phyloP scores from a whole-genome alignment of 2,888 invertebrate genomes.

The Drosophila parthenogenetica region DNA sequence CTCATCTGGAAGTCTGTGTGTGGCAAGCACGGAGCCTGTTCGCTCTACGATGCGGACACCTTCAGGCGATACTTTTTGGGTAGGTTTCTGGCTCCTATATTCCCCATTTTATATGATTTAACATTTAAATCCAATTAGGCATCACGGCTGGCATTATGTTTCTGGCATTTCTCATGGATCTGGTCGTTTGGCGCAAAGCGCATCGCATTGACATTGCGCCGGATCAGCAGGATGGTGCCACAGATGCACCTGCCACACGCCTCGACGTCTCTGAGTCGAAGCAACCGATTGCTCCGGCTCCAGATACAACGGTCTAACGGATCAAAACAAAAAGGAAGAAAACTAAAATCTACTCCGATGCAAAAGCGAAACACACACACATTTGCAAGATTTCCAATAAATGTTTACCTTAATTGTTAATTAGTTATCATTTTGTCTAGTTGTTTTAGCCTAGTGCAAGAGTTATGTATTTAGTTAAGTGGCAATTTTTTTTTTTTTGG shows the following conservation, averaged over 20 bases:
- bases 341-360: conserved; percentile 37
- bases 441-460: conserved; percentile 75
- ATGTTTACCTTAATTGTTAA: conserved; percentile 80
- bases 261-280: conserved; percentile 76
- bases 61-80: conserved; percentile 95
- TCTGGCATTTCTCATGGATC: conserved; percentile 94
- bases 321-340: not conserved
- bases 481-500: conserved; percentile 51
- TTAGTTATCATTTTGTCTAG: conserved; percentile 81
- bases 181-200: conserved; percentile 95
- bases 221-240: conserved; percentile 75
- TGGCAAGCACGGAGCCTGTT: conserved; percentile 93
- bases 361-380: conserved; percentile 27
- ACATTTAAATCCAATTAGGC: conserved; percentile 86
- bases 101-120: not conserved
- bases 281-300: conserved; percentile 76
- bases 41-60: conserved; percentile 93
- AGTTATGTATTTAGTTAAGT: conserved; percentile 80
- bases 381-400: conserved; percentile 76
- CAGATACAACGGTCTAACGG: conserved; percentile 82
- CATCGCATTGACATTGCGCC: conserved; percentile 91
- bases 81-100: conserved; percentile 81
- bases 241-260: conserved; percentile 45
- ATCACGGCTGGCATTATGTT: conserved; percentile 94
- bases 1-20: conserved; percentile 94